Evolutionary conservation across 2,113 vertebrate genomes (phyloP).

Genomic region (Orthonyx spaldingii): DNA sequence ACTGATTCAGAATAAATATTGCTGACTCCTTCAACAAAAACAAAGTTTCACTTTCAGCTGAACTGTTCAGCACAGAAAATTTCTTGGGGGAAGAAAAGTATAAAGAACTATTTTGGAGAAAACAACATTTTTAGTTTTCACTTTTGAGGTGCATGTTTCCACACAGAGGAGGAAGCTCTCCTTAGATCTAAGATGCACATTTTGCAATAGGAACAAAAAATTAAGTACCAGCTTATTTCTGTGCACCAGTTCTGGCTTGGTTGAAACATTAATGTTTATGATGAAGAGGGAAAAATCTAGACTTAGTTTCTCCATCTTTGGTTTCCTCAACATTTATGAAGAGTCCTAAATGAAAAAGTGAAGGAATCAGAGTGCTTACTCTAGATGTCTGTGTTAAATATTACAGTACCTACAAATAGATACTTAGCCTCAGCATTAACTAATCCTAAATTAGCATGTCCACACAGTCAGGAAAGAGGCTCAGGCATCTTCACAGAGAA

Average conservation of each 20-base stretch:
- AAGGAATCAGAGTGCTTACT: background rate
- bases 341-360: background rate
- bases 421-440: background rate
- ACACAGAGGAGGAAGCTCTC: background rate
- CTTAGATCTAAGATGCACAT: background rate
- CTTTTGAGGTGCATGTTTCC: background rate
- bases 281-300: background rate
- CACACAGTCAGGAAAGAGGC: background rate
- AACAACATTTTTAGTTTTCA: background rate
- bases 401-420: background rate
- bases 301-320: background rate
- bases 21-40: background rate
- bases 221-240: background rate
- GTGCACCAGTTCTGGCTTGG: background rate
- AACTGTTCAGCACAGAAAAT: background rate
- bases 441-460: background rate
- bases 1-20: background rate
- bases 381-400: background rate
- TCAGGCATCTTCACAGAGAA: background rate
- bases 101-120: background rate
- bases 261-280: background rate
- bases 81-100: background rate
- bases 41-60: background rate
- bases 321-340: background rate
- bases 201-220: background rate